phyloP scores from a whole-genome alignment of 1,140 invertebrate genomes.

The Bombus difficillimus region DNA sequence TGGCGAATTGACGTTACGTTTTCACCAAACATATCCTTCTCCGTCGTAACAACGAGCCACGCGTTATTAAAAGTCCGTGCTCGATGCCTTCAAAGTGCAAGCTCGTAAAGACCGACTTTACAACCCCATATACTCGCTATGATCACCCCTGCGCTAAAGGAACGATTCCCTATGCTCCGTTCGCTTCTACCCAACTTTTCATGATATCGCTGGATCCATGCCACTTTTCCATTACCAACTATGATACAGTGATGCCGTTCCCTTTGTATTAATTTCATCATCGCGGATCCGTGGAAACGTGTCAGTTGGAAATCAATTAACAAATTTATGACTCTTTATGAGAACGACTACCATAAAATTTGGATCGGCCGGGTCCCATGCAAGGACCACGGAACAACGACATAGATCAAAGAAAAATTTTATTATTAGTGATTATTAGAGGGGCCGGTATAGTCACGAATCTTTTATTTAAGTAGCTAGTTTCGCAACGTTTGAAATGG shows the following conservation, averaged over 20 bases:
- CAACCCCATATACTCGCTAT: constrained; percentile 64
- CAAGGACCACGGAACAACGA: background rate
- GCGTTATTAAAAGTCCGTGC: constrained; percentile 70
- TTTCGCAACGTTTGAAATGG: too few relatives aligned
- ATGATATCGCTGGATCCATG: constrained; percentile 10
- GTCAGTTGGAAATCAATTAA: constrained; percentile 63
- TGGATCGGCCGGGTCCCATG: background rate
- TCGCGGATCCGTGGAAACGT: constrained; percentile 36
- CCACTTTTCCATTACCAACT: constrained; percentile 60
- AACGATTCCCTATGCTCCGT: constrained; percentile 35
- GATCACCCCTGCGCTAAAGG: constrained; percentile 53
- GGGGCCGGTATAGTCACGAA: background rate
- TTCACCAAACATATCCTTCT: constrained; percentile 20
- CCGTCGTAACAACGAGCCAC: constrained; percentile 57
- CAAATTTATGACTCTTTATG: constrained; percentile 31
- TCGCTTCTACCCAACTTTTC: constrained; percentile 16
- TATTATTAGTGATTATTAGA: constrained; percentile 19
- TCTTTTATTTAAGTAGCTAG: background rate
- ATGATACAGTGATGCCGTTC: constrained; percentile 20
- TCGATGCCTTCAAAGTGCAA: constrained; percentile 68
- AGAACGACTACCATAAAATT: constrained; percentile 31
- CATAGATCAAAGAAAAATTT: background rate
- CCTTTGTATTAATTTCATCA: constrained; percentile 54
- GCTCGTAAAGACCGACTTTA: constrained; percentile 72
- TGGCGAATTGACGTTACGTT: constrained; percentile 23